A percentile compares a stretch with the other conserved stretches of the same genome.
phyloP scores from a whole-genome alignment of 53 echinoderm and acorn worm genomes.

The Arbacia lixula region DNA sequence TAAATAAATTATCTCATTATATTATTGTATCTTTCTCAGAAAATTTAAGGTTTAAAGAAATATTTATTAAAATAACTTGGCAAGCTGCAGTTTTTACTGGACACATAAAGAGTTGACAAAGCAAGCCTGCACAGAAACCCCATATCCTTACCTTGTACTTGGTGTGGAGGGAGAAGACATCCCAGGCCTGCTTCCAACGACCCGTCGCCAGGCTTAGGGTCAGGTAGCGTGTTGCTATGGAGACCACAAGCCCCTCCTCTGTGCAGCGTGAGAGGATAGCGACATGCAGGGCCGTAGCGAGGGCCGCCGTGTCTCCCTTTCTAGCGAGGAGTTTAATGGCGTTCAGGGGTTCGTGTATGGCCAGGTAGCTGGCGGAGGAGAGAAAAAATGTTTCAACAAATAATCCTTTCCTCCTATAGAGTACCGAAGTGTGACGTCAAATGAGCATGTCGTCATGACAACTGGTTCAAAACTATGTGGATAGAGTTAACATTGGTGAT shows the following conservation, averaged over 20 bases:
- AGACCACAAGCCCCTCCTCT: conserved; percentile 65
- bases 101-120: conserved; percentile 38
- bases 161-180: conserved; percentile 57
- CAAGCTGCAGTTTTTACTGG: too few relatives aligned
- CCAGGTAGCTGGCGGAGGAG: conserved; percentile 67
- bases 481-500: too few relatives aligned
- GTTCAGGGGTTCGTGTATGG: conserved; percentile 68
- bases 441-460: too few relatives aligned
- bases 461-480: too few relatives aligned
- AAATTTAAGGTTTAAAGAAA: too few relatives aligned
- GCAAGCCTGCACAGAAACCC: not conserved
- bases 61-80: too few relatives aligned
- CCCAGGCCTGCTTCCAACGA: conserved; percentile 75
- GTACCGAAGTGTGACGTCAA: too few relatives aligned
- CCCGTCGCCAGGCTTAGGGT: conserved; percentile 72
- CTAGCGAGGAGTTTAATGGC: conserved; percentile 81
- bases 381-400: not conserved
- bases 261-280: conserved; percentile 63
- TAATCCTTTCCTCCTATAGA: too few relatives aligned
- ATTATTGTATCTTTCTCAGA: too few relatives aligned
- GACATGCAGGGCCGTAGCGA: conserved; percentile 77
- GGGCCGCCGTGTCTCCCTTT: conserved; percentile 75
- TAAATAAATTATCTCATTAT: too few relatives aligned
- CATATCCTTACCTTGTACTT: conserved; percentile 61
- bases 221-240: conserved; percentile 76